These are phyloP conservation scores for Nansenia antarctica DNA, from an alignment of 2,113 vertebrate species.

Conservation along the genomic window DNA sequence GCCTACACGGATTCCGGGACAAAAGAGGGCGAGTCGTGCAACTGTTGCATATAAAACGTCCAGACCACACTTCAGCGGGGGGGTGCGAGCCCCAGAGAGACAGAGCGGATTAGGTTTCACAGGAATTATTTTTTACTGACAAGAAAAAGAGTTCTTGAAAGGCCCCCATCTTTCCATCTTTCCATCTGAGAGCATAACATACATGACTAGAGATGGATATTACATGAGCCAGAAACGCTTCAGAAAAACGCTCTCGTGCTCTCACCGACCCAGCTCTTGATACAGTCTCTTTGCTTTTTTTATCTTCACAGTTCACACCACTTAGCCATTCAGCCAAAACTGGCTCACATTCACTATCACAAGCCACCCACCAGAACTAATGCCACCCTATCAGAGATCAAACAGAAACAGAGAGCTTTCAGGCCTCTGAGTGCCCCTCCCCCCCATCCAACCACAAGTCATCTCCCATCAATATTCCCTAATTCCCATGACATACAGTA, in stretches of 20 bases:
- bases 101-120: conserved; percentile 55
- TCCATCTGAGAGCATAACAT: background rate
- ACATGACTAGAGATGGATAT: conserved; percentile 20
- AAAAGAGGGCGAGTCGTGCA: conserved; percentile 71
- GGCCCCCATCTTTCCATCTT: conserved; percentile 37
- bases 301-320: background rate
- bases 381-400: conserved; percentile 2
- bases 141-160: conserved; percentile 58
- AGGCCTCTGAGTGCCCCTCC: background rate
- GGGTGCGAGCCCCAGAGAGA: conserved; percentile 49
- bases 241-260: conserved; percentile 15
- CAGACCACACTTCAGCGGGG: conserved; percentile 53
- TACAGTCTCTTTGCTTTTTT: background rate
- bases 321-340: conserved; percentile 3
- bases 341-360: background rate
- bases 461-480: background rate
- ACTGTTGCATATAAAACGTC: conserved; percentile 64
- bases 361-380: background rate
- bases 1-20: conserved; percentile 50
- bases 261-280: conserved; percentile 22
- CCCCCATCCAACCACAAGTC: background rate
- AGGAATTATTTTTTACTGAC: conserved; percentile 46
- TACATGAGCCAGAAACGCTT: conserved; percentile 15
- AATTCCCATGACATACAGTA: too few relatives aligned
- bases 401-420: conserved; percentile 7